Base-by-base conservation (phyloP, 1,140 invertebrate genomes). In the Venturia canescens region DNA sequence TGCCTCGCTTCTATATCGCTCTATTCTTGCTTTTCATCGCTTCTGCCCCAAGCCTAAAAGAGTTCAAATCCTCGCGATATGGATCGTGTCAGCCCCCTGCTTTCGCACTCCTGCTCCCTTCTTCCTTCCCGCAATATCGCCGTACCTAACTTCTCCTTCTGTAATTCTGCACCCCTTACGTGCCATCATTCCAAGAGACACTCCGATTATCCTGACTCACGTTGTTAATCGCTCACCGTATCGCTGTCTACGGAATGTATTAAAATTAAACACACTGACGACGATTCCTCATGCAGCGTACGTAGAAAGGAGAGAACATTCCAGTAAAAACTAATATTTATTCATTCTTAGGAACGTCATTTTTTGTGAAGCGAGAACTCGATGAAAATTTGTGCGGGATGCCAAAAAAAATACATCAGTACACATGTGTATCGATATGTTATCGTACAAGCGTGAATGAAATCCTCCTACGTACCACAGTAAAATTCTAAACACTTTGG, bases 141-240 rank as follows among this genome's bases (percentile, higher is more conserved):
- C 27, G 16, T 63, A 13, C 60, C 15, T n/a, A n/a, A n/a, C n/a
- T n/a, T n/a, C n/a, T n/a, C 15, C 53, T 31, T 53, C 53, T 53
- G 34, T 76, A 76, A 76, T 53, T 76, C 63, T 13, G 48, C 57
- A 31, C 72, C 72, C 60, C 50, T 76, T n/a, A 53, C 27, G 50
- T 76, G 50, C 63, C 72, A 29, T 60, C 29, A 27, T 63, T 23
- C 60, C 60, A 44, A 53, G 26, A 18, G 53, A 76, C 27, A 26
- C 18, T n/a, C 50, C 72, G 72, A 63, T 76, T 76, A 76, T 74
- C 44, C 57, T 63, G 60, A 26, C 71, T 60, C 72, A 27, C 50
- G 53, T 60, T 38, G 72, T 63, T 76, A 63, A 76, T 13, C 4
- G 23, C n/a, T 21, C 13, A 26, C 23, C 21, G 23, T 63, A 63